Base-by-base conservation (phyloP, 2,797 vertebrate species). In the Alfaro cultratus region DNA sequence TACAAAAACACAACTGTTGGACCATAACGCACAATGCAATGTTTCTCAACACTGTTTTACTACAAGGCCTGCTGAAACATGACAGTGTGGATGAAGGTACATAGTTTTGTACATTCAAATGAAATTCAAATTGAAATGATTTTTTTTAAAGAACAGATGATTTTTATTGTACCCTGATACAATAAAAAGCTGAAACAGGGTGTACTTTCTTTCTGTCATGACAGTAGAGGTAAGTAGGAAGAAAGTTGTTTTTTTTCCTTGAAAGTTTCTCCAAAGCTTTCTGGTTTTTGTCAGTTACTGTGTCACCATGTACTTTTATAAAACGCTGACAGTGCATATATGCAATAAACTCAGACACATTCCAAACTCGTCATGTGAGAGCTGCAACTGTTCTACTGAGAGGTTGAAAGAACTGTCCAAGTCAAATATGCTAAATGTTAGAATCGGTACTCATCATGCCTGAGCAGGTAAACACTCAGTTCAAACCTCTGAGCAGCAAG, bases 261-360 rank as follows among this genome's bases (percentile, higher is more conserved):
- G n/a, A 60, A 62, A 18, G 18, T 21, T 67, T 67, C 34, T 39
- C 62, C 62, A 67, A 36, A 67, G 34, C 8, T 36, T 67, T 23
- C 31, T 39, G 62, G 16, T 67, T 67, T 39, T 18, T 67, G 62
- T 64, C 62, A 64, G 31, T 67, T 36, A 11, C 62, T 67, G 62
- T 64, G 5, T 64, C 31, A 64, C 60, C 26, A 64, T 67, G 62
- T 67, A 67, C 34, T 8, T 39, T 23, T 4, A 60, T 23, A 36
- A 68, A 68, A 68, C 21, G 12, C 64, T 68, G 62, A 36, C 34
- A 39, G 31, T 67, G 62, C 18, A 39, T 21, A 67, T 68, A 41
- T 68, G 64, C 64, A 68, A 68, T 68, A 68, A 68, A 67, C 62
- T 67, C 34, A 21, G 29, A 68, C 64, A 68, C 64, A 68, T 68